These are phyloP conservation scores for Cyclophora punctaria DNA, from an alignment of 2,888 invertebrate species.

Conservation along the genomic window DNA sequence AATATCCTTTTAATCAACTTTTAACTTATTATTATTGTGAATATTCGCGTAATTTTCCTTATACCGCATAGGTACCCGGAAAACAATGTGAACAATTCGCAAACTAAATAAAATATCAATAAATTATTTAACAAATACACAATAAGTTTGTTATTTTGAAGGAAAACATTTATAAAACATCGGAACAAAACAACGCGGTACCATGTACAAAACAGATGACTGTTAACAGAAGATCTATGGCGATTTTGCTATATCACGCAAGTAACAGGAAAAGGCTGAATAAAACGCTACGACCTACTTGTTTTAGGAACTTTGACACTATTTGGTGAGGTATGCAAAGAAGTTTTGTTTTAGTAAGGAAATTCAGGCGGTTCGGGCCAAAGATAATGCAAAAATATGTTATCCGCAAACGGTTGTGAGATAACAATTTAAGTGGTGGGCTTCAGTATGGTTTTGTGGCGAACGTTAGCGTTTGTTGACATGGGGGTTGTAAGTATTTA, in stretches of 20 bases:
- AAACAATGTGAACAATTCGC: not conserved
- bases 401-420: slow-evolving; percentile 1
- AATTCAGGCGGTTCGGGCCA: slow-evolving; percentile 3
- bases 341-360: slow-evolving; percentile 5
- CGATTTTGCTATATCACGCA: slow-evolving; percentile 20
- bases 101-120: not conserved
- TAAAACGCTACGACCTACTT: slow-evolving; percentile 19
- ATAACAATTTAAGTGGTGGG: not conserved
- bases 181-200: slow-evolving; percentile 2
- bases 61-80: not conserved
- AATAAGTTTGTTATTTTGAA: not conserved
- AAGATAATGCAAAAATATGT: slow-evolving; percentile 9
- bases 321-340: slow-evolving; percentile 13
- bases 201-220: slow-evolving; percentile 16
- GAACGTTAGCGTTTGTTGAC: not conserved
- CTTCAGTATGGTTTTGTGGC: too few relatives aligned
- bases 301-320: slow-evolving; percentile 14
- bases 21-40: too few relatives aligned
- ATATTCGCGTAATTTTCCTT: not conserved
- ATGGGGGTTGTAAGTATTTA: too few relatives aligned
- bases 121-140: not conserved
- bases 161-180: slow-evolving; percentile 14
- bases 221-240: slow-evolving; percentile 19
- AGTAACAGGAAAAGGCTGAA: slow-evolving; percentile 17
- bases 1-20: too few relatives aligned